Evolutionary conservation across 2,113 vertebrate genomes (phyloP), one percentile per base, ranked within the genome.

Genomic region (Muscicapa adusta): DNA sequence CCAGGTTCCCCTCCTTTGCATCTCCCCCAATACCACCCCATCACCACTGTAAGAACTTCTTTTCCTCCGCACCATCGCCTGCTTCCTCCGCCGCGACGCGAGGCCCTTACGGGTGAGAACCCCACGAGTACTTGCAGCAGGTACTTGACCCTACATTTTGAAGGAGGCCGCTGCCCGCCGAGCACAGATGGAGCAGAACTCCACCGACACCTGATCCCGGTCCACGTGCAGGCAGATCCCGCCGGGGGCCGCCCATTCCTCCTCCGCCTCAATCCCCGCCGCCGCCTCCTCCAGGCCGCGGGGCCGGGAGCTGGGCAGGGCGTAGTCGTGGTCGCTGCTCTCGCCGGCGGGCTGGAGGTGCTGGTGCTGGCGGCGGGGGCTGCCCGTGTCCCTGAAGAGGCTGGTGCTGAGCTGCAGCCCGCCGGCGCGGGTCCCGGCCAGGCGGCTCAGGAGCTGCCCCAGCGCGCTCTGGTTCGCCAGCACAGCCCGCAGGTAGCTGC

Each of bases 91-190:
- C 94, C 91, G 36, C 94, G 83, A 73, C 94, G 87, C 93, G 93
- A 94, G 86, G 88, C 91, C 94, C 94, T 95, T 38, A 94, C 72
- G 80, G 86, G 89, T 57, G 58, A 94, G 66, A 90, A 94, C 76
- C 83, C 89, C 91, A 86, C 87, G 80, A 98, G 97, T 96, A 97
- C 88, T 93, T 80, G 96, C 79, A 97, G 98, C 97, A 95, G 97
- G 96, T 99, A 99, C 99, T 99, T 98, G 99, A 99, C 98, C 99
- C 99, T 99, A 99, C 99, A 99, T 99, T 99, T 98, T 99, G 95
- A 98, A 97, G 38, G 98, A 97, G 45, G 98, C 97, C 96, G 98
- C 98, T 43, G 99, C 99, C 91, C 98, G 98, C 97, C 98, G 98
- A 93, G 99, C 98, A 96, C 99, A 99, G 82, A 98, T 98, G 88